Conservation (phyloP, 2,888 invertebrate species). For the Drosophila meridionalis region DNA sequence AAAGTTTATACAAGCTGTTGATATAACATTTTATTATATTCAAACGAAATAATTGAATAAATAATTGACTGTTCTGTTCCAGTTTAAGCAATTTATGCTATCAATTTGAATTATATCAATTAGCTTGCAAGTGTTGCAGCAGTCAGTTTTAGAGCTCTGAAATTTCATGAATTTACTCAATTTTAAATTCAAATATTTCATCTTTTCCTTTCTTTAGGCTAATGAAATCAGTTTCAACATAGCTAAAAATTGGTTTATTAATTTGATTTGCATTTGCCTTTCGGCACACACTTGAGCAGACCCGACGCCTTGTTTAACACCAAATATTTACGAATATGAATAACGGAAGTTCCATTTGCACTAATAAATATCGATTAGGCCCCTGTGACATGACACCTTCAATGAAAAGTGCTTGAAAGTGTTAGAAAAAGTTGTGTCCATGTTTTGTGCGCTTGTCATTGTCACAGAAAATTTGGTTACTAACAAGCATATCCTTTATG, state of each 20-base stretch:
- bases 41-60: no score
- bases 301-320: background rate
- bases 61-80: no score
- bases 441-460: conserved; percentile 28
- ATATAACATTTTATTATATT: no score
- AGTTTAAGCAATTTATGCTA: no score
- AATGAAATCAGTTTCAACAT: background rate
- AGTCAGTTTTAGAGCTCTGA: no score
- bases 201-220: background rate
- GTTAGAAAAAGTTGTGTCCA: conserved; percentile 39
- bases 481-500: conserved; percentile 66
- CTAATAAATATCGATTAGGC: conserved; percentile 42
- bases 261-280: background rate
- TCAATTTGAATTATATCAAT: no score
- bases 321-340: conserved; percentile 10
- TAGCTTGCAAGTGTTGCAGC: no score
- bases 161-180: background rate
- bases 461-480: conserved; percentile 57
- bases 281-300: background rate
- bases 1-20: no score
- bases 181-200: background rate
- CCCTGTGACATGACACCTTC: conserved; percentile 17
- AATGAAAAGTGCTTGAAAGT: conserved; percentile 47
- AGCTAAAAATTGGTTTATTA: background rate
- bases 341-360: conserved; percentile 9